phyloP scores from a whole-genome alignment of 2,113 vertebrate species.

The Arothron firmamentum region DNA sequence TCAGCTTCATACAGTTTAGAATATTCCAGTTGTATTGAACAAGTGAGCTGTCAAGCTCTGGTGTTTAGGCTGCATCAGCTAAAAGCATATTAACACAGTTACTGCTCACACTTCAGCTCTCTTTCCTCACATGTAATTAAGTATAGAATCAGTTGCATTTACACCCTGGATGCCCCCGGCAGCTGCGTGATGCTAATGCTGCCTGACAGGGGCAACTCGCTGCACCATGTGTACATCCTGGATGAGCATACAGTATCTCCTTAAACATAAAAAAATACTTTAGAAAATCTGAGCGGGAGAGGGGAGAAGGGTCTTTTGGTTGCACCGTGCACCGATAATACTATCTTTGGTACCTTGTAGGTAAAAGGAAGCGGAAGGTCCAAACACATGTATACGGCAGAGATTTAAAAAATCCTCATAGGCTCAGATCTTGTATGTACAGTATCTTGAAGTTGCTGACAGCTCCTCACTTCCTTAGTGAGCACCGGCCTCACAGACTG shows the following conservation, averaged over 20 bases:
- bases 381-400: no score
- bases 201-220: slow-evolving; percentile 44
- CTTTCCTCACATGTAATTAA: slow-evolving; percentile 57
- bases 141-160: slow-evolving; percentile 40
- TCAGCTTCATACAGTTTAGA: neutral
- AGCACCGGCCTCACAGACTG: no score
- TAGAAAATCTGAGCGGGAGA: no score
- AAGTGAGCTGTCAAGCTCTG: neutral
- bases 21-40: slow-evolving; percentile 15
- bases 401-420: no score
- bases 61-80: slow-evolving; percentile 11
- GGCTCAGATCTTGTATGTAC: no score
- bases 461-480: no score
- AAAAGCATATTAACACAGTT: slow-evolving; percentile 38
- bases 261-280: slow-evolving; percentile 2
- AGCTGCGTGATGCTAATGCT: slow-evolving; percentile 39
- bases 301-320: no score
- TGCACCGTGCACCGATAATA: no score
- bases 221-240: slow-evolving; percentile 28
- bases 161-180: slow-evolving; percentile 36
- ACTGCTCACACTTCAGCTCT: slow-evolving; percentile 26
- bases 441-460: no score
- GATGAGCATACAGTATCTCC: slow-evolving; percentile 35
- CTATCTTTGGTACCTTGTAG: no score
- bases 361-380: no score